Evolutionary conservation across 1,140 invertebrate species (phyloP).

Genomic region (Trichogramma pretiosum): DNA sequence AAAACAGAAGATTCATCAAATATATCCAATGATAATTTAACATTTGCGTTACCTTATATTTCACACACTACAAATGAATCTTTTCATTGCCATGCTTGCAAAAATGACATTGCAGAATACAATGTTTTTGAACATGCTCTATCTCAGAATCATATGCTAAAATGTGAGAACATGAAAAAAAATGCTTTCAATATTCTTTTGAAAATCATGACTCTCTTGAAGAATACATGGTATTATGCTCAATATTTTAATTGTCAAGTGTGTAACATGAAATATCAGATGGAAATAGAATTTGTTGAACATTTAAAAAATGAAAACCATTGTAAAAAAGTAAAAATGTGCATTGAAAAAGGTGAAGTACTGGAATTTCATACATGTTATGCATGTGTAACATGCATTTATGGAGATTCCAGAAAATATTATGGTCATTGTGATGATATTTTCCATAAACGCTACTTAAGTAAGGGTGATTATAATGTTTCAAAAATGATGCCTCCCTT

Average conservation of each 20-base stretch:
- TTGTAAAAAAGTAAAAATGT: not conserved
- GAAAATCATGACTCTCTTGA: conserved; percentile 3
- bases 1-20: conserved; percentile 1
- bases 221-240: conserved; percentile 21
- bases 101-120: not conserved
- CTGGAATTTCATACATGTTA: conserved; percentile 23
- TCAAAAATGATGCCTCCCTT: conserved; percentile 13
- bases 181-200: not conserved
- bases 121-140: conserved; percentile 3
- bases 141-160: not conserved
- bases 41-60: conserved; percentile 9
- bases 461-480: conserved; percentile 12
- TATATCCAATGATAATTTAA: conserved; percentile 17
- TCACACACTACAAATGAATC: not conserved
- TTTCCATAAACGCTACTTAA: conserved; percentile 19
- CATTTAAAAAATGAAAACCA: conserved; percentile 21
- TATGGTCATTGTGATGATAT: conserved; percentile 17
- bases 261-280: conserved; percentile 9
- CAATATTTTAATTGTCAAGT: conserved; percentile 19
- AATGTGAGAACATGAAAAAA: not conserved
- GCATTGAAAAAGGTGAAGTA: not conserved
- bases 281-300: conserved; percentile 17
- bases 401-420: conserved; percentile 17
- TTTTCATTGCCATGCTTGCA: conserved; percentile 9
- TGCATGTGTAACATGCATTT: conserved; percentile 23